These are phyloP conservation scores for Bugula neritina DNA, from an alignment of 2,888 invertebrate species.

Conservation along the genomic window DNA sequence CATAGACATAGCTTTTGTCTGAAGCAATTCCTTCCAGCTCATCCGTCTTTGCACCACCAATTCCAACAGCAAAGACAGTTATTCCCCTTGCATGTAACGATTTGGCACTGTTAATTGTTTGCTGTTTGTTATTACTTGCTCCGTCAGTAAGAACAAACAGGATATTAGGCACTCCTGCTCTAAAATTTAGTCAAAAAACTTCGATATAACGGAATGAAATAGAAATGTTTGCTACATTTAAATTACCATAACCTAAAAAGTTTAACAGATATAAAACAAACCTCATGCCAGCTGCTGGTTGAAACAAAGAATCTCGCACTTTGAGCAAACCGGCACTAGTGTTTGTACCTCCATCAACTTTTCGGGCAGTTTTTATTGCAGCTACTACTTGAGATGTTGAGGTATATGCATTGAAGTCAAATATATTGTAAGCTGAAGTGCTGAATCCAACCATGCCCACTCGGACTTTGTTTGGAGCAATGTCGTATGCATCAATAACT, in stretches of 20 bases:
- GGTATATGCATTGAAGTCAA: constrained; percentile 19
- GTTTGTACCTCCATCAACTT: not conserved
- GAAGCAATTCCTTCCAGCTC: constrained; percentile 1
- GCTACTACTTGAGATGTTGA: not conserved
- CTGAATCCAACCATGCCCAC: constrained; percentile 10
- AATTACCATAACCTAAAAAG: too few species aligned
- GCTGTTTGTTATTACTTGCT: not conserved
- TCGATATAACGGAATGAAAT: too few species aligned
- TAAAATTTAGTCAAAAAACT: too few species aligned
- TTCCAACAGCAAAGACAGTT: constrained; percentile 11
- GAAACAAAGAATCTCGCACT: not conserved
- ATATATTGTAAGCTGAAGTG: not conserved
- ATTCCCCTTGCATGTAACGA: not conserved
- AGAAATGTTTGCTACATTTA: too few species aligned
- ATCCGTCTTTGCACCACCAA: not conserved
- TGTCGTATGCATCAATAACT: constrained; percentile 5
- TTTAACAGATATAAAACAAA: too few species aligned
- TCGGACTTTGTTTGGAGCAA: not conserved
- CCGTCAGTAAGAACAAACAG: constrained; percentile 15
- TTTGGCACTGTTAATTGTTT: not conserved
- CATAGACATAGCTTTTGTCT: not conserved
- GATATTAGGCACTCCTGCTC: constrained; percentile 14
- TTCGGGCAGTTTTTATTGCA: not conserved
- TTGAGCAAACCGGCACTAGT: not conserved
- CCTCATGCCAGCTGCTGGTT: not conserved